Evolutionary conservation across 1,140 invertebrate species (phyloP).

Genomic region (Drosophila bocki): DNA sequence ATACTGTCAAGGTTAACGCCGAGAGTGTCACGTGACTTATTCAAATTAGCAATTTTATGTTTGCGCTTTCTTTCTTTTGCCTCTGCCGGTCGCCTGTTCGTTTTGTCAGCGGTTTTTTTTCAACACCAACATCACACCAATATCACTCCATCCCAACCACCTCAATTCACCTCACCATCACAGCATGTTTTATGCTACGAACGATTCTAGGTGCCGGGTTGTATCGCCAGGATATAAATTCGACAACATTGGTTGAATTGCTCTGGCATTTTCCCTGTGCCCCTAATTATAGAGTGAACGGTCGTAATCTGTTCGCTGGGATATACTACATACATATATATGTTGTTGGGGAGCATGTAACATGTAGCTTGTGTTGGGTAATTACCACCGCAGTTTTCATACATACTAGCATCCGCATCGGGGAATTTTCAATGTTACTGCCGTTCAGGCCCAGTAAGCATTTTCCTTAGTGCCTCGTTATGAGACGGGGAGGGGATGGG

Average conservation of each 20-base stretch:
- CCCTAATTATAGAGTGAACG: slow-evolving; percentile 20
- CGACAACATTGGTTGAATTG: slow-evolving; percentile 47
- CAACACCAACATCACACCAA: not conserved
- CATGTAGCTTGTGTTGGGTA: slow-evolving; percentile 16
- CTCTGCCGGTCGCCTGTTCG: slow-evolving; percentile 2
- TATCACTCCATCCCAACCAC: not conserved
- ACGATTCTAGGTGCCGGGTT: slow-evolving; percentile 20
- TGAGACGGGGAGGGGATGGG: not conserved
- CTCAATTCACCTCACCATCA: not conserved
- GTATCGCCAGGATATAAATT: slow-evolving; percentile 49
- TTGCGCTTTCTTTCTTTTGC: slow-evolving; percentile 61
- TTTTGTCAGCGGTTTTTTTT: slow-evolving; percentile 40
- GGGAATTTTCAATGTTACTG: slow-evolving; percentile 23
- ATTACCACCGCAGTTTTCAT: slow-evolving; percentile 24
- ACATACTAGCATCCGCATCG: slow-evolving; percentile 23
- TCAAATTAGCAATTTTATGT: slow-evolving; percentile 81
- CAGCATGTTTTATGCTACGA: slow-evolving; percentile 16
- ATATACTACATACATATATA: not conserved
- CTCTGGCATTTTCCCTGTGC: slow-evolving; percentile 12
- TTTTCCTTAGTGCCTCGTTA: slow-evolving; percentile 29
- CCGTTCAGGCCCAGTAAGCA: slow-evolving; percentile 15
- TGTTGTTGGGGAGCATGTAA: not conserved
- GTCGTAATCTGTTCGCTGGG: slow-evolving; percentile 9
- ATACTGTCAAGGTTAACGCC: slow-evolving; percentile 59
- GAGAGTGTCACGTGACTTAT: slow-evolving; percentile 76